Evolutionary conservation across 2,113 vertebrate species (phyloP), one percentile per base, ranked within the genome.

Genomic region (Alexandromys fortis): DNA sequence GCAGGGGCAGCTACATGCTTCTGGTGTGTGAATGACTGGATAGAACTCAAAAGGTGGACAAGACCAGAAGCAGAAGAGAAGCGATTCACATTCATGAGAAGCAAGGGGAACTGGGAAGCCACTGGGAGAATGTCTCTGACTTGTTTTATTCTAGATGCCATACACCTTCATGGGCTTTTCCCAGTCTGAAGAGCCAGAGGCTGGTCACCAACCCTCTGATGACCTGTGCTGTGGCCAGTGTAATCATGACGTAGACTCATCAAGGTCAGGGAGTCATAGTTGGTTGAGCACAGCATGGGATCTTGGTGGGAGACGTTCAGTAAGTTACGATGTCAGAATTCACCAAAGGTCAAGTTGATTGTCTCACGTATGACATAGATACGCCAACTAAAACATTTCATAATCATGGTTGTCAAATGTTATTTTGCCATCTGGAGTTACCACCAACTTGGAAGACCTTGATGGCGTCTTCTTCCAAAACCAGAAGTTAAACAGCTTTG

Each of bases 1-100:
- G 0, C 4, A 33, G 1, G 7, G 0, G 28, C 52, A 26, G 38
- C 19, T 13, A 7, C 21, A 4, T 0, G 16, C 24, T 33, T 28
- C 49, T 35, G 11, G 5, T 33, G 17, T 70, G 47, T 52, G 70
- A 28, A 21, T 22, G 21, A 70, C 49, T 47, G 33, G 33, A 38
- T 22, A 7, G 13, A 47, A 33, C 8, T 3, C 12, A 58, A 45
- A 11, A 26, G 2, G 10, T 42, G 14, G 58, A 58, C 19, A 58
- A 19, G 58, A 58, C 58, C 58, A 58, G 58, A 58, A 58, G 10
- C 16, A 35, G 13, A n/a, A 28, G 33, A 81, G 24, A 3, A 3
- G 13, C 35, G 30, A 58, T 19, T 24, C n/a, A 35, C 2, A 16
- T 17, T 4, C 21, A 4, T 0, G 24, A 33, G 55, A 42, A 26